These are phyloP conservation scores for Scaptomyza cyrtandrae DNA, from an alignment of 2,888 invertebrate genomes.

Conservation along the genomic window DNA sequence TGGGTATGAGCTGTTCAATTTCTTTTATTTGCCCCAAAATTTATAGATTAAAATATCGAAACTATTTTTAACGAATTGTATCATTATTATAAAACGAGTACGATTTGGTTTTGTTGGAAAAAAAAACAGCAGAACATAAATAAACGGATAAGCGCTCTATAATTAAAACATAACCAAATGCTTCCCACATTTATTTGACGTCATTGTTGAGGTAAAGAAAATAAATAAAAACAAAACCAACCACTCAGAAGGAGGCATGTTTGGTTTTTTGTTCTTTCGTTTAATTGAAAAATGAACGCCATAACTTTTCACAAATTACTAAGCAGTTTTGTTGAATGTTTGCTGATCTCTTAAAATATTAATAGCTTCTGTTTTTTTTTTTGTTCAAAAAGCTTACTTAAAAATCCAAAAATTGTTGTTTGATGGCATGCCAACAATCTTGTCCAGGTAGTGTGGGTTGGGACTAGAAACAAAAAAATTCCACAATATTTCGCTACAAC, in stretches of 20 bases:
- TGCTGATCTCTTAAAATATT: slow-evolving; percentile 5
- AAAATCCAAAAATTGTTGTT: slow-evolving; percentile 10
- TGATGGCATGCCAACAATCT: slow-evolving; percentile 34
- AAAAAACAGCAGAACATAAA: slow-evolving; percentile 3
- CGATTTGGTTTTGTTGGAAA: neutral
- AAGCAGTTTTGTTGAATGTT: slow-evolving; percentile 2
- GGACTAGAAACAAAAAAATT: too few species aligned
- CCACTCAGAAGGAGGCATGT: neutral
- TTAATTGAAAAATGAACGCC: slow-evolving; percentile 27
- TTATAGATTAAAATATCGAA: slow-evolving; percentile 15
- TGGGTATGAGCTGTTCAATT: neutral
- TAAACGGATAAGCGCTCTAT: slow-evolving; percentile 36
- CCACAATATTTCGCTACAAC: too few species aligned
- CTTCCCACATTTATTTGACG: slow-evolving; percentile 40
- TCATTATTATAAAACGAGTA: slow-evolving; percentile 35
- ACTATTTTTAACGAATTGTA: slow-evolving; percentile 61
- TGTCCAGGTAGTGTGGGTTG: too few species aligned
- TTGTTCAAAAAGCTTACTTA: slow-evolving; percentile 3
- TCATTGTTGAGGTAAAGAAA: slow-evolving; percentile 39
- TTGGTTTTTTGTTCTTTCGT: neutral
- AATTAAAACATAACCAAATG: slow-evolving; percentile 50
- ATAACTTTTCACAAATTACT: slow-evolving; percentile 17
- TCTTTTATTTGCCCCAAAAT: slow-evolving; percentile 16
- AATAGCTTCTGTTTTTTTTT: slow-evolving; percentile 1
- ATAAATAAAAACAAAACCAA: slow-evolving; percentile 2